Conservation (phyloP, 1,140 invertebrate genomes). For the Trichoplusia ni region DNA sequence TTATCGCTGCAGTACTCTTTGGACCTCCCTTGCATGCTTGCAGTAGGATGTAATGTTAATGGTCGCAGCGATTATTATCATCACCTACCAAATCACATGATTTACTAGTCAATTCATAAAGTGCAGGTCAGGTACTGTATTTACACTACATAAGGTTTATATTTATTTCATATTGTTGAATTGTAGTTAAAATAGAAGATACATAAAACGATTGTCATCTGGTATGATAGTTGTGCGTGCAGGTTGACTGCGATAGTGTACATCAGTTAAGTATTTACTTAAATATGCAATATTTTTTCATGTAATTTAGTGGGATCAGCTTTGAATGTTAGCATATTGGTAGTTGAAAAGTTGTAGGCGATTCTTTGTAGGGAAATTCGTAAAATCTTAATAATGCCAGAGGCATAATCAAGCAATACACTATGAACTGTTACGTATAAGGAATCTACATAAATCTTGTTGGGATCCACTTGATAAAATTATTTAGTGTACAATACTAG, state of each 20-base stretch:
- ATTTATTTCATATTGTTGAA: slow-evolving; percentile 40
- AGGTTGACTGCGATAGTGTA: slow-evolving; percentile 32
- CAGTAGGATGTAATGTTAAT: slow-evolving; percentile 1
- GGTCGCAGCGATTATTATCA: slow-evolving; percentile 1
- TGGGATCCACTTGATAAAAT: slow-evolving; percentile 18
- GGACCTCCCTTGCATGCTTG: slow-evolving; percentile 24
- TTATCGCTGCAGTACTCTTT: slow-evolving; percentile 42
- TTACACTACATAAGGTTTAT: slow-evolving; percentile 26
- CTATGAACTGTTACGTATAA: slow-evolving; percentile 44
- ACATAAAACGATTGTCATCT: slow-evolving; percentile 31
- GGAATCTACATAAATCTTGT: slow-evolving; percentile 37
- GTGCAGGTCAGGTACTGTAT: slow-evolving; percentile 35
- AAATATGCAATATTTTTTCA: slow-evolving; percentile 70
- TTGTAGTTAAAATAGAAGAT: slow-evolving; percentile 32
- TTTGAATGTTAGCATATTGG: slow-evolving; percentile 66
- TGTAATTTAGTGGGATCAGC: slow-evolving; percentile 53
- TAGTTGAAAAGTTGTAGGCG: slow-evolving; percentile 36
- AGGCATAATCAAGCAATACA: slow-evolving; percentile 41
- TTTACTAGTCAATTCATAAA: slow-evolving; percentile 46
- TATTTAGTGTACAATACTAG: slow-evolving; percentile 19
- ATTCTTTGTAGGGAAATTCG: slow-evolving; percentile 40
- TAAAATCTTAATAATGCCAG: slow-evolving; percentile 39
- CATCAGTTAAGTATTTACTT: slow-evolving; percentile 38
- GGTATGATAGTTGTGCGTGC: slow-evolving; percentile 36
- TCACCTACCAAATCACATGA: slow-evolving; percentile 25